phyloP scores from a whole-genome alignment of 2,113 vertebrate genomes.

The Petromus typicus region DNA sequence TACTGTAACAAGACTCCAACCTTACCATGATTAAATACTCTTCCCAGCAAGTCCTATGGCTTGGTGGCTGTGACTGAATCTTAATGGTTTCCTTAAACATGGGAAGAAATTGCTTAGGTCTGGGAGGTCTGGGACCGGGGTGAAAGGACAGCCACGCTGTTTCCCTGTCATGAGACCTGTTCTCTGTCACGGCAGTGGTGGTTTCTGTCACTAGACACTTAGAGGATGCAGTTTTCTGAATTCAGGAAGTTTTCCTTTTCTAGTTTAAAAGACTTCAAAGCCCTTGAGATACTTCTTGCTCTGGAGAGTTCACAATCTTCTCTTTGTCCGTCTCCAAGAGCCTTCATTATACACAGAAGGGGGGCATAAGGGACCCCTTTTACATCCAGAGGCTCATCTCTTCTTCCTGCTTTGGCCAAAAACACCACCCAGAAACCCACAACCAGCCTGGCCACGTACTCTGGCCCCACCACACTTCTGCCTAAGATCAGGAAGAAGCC shows the following conservation, averaged over 20 bases:
- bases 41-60: not conserved
- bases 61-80: not conserved
- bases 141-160: not conserved
- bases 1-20: too few species aligned
- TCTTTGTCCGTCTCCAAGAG: not conserved
- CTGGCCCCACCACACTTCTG: not conserved
- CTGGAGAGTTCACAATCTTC: conserved; percentile 6
- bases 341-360: conserved; percentile 39
- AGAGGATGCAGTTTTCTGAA: conserved; percentile 19
- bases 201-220: not conserved
- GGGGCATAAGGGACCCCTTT: not conserved
- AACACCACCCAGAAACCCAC: not conserved
- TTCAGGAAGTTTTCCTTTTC: conserved; percentile 49
- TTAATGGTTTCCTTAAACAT: not conserved
- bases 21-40: not conserved
- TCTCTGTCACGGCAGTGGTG: not conserved
- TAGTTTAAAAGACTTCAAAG: conserved; percentile 51
- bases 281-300: conserved; percentile 38
- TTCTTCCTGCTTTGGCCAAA: conserved; percentile 49
- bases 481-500: not conserved
- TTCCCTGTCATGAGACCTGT: not conserved
- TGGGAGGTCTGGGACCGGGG: not conserved
- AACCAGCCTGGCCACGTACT: not conserved
- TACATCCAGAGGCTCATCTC: conserved; percentile 4
- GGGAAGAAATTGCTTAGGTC: not conserved